Evolutionary conservation across 2,113 vertebrate species (phyloP).

Genomic region (Phrynosoma blainvillii): DNA sequence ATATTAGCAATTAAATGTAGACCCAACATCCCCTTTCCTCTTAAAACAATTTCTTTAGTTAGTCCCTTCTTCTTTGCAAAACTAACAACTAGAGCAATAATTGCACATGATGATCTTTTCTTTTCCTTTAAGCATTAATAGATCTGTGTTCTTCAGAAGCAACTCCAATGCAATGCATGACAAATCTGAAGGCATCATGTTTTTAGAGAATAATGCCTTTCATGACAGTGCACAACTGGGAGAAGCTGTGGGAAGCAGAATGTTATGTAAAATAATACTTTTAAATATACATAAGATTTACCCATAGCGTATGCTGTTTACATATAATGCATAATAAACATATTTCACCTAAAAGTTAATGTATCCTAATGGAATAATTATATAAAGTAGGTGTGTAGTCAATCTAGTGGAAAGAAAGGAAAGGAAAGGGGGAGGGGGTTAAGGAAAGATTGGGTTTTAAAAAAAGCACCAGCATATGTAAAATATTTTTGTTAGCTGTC

Average conservation of each 20-base stretch:
- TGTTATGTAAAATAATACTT: conserved; percentile 46
- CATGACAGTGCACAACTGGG: conserved; percentile 15
- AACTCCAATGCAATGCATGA: conserved; percentile 32
- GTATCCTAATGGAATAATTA: conserved; percentile 42
- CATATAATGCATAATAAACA: conserved; percentile 58
- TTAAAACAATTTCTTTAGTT: background rate
- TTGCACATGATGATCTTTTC: conserved; percentile 28
- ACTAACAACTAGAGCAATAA: conserved; percentile 23
- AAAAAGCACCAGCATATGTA: conserved; percentile 3
- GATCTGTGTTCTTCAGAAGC: conserved; percentile 11
- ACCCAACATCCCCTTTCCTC: no score
- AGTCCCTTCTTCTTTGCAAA: background rate
- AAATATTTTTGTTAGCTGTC: background rate
- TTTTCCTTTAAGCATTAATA: conserved; percentile 24
- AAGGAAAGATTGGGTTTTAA: background rate
- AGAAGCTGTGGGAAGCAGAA: conserved; percentile 54
- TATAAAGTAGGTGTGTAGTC: conserved; percentile 44
- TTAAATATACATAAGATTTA: conserved; percentile 47
- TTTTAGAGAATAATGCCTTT: conserved; percentile 10
- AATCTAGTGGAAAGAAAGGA: conserved; percentile 45
- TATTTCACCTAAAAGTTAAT: conserved; percentile 58
- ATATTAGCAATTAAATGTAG: no score
- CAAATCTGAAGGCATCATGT: conserved; percentile 46
- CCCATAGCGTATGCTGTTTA: conserved; percentile 50
- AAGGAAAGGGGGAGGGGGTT: background rate